phyloP scores from a whole-genome alignment of 92 coral and sea anemone genomes.

The Parazoanthus swiftii region DNA sequence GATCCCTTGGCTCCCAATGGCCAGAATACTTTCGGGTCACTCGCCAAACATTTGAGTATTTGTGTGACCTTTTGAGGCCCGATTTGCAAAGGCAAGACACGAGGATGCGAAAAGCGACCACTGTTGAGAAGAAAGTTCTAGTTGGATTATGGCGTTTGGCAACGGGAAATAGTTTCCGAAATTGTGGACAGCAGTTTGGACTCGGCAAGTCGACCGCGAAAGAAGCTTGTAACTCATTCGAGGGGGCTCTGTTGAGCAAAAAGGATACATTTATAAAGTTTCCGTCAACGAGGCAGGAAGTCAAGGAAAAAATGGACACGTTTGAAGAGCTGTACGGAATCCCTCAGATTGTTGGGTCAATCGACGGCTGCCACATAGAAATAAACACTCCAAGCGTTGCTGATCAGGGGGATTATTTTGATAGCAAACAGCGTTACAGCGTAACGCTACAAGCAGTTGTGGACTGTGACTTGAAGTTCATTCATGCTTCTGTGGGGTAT shows the following conservation, averaged over 20 bases:
- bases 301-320: slow-evolving; percentile 40
- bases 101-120: slow-evolving; percentile 51
- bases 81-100: slow-evolving; percentile 51
- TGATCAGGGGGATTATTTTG: slow-evolving; percentile 50
- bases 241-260: slow-evolving; percentile 29
- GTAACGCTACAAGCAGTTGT: slow-evolving; percentile 46
- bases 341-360: slow-evolving; percentile 54
- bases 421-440: slow-evolving; percentile 51
- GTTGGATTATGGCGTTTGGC: slow-evolving; percentile 51
- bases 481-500: slow-evolving; percentile 46
- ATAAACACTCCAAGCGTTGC: slow-evolving; percentile 44
- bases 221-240: slow-evolving; percentile 42
- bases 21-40: slow-evolving; percentile 56
- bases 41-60: slow-evolving; percentile 56
- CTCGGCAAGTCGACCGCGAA: slow-evolving; percentile 54
- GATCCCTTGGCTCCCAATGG: slow-evolving; percentile 41
- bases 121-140: slow-evolving; percentile 49
- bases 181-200: slow-evolving; percentile 56
- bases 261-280: slow-evolving; percentile 51
- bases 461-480: slow-evolving; percentile 46
- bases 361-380: slow-evolving; percentile 49
- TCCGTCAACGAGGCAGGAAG: slow-evolving; percentile 48
- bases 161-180: slow-evolving; percentile 48
- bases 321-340: slow-evolving; percentile 54
- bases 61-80: slow-evolving; percentile 52